Evolutionary conservation across 2,888 invertebrate species (phyloP), one percentile per base, ranked within the genome.

Genomic region (Venusia cambrica): DNA sequence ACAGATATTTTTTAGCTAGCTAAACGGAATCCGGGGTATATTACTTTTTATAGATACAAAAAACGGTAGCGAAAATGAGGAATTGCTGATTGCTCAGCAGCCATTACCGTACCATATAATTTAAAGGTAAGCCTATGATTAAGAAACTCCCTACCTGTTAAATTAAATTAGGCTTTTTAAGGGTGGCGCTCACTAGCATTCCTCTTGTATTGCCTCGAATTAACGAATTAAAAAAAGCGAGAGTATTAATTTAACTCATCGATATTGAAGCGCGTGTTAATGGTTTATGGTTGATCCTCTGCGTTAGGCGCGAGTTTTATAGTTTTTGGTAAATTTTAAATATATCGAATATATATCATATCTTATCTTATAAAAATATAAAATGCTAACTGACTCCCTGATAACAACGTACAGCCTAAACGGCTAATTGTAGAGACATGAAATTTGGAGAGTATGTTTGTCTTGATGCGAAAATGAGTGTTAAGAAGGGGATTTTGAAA

Each of bases 131-230:
- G 68, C 74, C 85, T 85, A 79, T 87, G 75, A 85, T 87, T 87
- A 85, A 79, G 78, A 71, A 71, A 74, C 79, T 79, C 85, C 85
- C 84, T 84, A 83, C 85, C 85, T 84, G 76, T 85, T 84, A 84
- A 87, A 85, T 87, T 87, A 87, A 85, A 85, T 87, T 87, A 87
- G 80, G 76, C 78, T 76, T 80, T 81, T 84, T 79, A 78, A 77
- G 75, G 75, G 75, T 76, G 75, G 79, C 73, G 74, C 72, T 72
- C 58, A 9, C 56, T 22, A 45, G 34, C 73, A 77, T 79, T 77
- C 73, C 73, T 36, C 44, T 38, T 47, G 54, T 67, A 70, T 64
- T 65, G 61, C 61, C 48, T 63, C 54, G 61, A 65, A 72, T 72
- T 72, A 66, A 68, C 64, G 62, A 67, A 70, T 55, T 65, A 66